Percentiles rank a stretch among this genome's conserved stretches.
These are phyloP conservation scores for Odocoileus hemionus DNA, from an alignment of 2,113 vertebrate species.

Conservation along the genomic window DNA sequence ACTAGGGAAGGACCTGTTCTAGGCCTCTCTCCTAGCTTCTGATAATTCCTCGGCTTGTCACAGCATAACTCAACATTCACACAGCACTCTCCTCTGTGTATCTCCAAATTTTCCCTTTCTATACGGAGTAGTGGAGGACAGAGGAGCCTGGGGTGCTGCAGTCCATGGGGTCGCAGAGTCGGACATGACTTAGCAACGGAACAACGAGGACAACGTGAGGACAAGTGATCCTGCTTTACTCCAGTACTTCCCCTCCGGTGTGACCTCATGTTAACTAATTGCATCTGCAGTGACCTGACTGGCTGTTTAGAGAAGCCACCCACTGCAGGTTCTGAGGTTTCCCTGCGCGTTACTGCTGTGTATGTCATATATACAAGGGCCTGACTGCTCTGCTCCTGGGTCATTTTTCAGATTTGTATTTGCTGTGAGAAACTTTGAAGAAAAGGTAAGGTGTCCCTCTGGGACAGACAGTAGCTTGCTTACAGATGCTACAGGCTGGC, in stretches of 20 bases:
- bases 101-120: background rate
- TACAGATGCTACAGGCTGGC: background rate
- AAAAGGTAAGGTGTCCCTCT: background rate
- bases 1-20: background rate
- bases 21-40: background rate
- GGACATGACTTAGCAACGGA: accelerated
- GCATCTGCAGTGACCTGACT: background rate
- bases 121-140: background rate
- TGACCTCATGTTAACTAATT: background rate
- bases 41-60: background rate
- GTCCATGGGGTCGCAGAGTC: background rate
- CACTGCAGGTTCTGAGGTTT: background rate
- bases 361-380: background rate
- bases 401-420: background rate
- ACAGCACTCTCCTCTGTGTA: background rate
- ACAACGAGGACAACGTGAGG: background rate
- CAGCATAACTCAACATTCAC: background rate
- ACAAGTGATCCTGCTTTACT: background rate
- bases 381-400: background rate
- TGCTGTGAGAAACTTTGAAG: background rate
- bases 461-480: background rate
- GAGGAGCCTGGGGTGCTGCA: background rate
- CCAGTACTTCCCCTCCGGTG: background rate
- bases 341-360: background rate
- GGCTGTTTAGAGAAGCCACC: background rate